A percentile compares a stretch with the other conserved stretches of the same genome.
These are phyloP conservation scores for Helicoverpa armigera DNA, from an alignment of 1,140 invertebrate genomes.

Conservation along the genomic window DNA sequence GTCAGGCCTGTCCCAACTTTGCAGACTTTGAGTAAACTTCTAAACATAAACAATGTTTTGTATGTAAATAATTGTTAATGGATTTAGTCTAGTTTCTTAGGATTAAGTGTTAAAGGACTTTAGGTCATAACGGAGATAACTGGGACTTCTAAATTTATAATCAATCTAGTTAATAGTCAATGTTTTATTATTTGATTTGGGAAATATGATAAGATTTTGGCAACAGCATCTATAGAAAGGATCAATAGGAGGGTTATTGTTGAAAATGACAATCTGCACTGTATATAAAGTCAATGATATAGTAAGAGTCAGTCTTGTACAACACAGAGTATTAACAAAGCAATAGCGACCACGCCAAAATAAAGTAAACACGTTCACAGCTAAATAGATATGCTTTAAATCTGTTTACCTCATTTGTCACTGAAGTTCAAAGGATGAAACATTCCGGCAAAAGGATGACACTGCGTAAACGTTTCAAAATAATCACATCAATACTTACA, in stretches of 20 bases:
- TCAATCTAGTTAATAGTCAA: not conserved
- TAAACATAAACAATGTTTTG: constrained; percentile 42
- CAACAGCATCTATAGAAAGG: not conserved
- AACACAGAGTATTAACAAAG: not conserved
- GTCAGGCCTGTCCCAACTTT: constrained; percentile 43
- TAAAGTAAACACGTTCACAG: not conserved
- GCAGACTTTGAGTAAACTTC: constrained; percentile 45
- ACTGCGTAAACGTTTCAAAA: constrained; percentile 49
- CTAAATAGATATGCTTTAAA: constrained; percentile 36
- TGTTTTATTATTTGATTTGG: not conserved
- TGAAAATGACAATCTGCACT: not conserved
- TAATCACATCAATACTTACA: constrained; percentile 64
- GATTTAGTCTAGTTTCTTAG: constrained; percentile 22
- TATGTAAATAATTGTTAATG: constrained; percentile 40
- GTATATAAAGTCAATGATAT: not conserved
- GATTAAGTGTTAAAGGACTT: constrained; percentile 19
- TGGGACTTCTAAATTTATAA: not conserved
- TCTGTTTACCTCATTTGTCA: constrained; percentile 47
- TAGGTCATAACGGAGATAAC: not conserved
- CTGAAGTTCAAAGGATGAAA: constrained; percentile 46
- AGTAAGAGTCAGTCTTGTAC: not conserved
- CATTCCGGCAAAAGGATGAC: constrained; percentile 43
- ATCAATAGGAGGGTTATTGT: not conserved
- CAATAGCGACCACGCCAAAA: constrained; percentile 9
- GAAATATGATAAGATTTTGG: too few relatives aligned